Conservation (phyloP, 2,888 invertebrate species). For the Diplazon laetatorius region DNA sequence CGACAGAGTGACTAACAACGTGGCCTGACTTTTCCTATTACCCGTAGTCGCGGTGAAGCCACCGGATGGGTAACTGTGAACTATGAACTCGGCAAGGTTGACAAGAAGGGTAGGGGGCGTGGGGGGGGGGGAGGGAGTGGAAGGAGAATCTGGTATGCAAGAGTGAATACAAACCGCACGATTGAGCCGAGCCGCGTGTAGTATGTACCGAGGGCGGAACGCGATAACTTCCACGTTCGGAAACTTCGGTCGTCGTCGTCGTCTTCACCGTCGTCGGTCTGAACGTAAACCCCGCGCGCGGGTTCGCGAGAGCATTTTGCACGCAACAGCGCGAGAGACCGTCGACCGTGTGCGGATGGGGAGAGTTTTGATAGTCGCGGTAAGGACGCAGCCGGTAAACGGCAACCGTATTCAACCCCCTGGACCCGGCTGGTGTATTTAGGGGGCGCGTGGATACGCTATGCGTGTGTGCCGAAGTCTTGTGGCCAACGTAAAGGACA, state of each 20-base stretch:
- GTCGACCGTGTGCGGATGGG: background rate
- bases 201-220: slow-evolving; percentile 25
- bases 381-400: background rate
- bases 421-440: slow-evolving; percentile 29
- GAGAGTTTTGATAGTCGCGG: slow-evolving; percentile 39
- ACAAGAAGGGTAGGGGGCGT: background rate
- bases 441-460: slow-evolving; percentile 26
- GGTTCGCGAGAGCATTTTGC: background rate
- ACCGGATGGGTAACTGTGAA: slow-evolving; percentile 32
- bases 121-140: background rate
- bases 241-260: slow-evolving; percentile 34
- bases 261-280: slow-evolving; percentile 27
- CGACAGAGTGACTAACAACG: background rate
- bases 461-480: background rate
- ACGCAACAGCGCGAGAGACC: slow-evolving; percentile 9
- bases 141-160: background rate
- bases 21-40: slow-evolving; percentile 28
- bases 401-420: slow-evolving; percentile 31
- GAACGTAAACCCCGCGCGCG: slow-evolving; percentile 20
- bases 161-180: slow-evolving; percentile 43
- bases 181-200: slow-evolving; percentile 29
- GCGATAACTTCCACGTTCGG: slow-evolving; percentile 37
- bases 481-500: background rate
- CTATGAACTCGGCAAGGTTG: slow-evolving; percentile 26
- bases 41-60: slow-evolving; percentile 16